Percentiles rank a stretch among this genome's conserved stretches.
Conservation (phyloP, 2,113 vertebrate species). For the Ciconia stormi region DNA sequence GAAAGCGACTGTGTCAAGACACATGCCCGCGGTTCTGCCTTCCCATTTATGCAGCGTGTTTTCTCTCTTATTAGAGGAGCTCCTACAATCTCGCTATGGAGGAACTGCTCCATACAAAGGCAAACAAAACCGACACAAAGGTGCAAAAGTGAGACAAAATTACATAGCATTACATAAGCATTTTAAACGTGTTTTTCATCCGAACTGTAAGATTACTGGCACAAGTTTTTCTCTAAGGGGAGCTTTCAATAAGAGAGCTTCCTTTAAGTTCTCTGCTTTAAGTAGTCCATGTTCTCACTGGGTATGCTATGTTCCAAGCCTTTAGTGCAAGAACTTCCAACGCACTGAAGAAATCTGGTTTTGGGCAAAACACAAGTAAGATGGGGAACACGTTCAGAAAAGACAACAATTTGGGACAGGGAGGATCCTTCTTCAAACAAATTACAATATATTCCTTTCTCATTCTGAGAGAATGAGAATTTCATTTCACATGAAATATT, state of each 20-base stretch:
- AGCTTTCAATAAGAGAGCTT: not conserved
- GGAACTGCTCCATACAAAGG: not conserved
- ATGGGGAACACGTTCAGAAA: rapidly evolving
- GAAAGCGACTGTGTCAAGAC: not conserved
- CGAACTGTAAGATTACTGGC: not conserved
- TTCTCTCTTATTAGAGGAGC: no score
- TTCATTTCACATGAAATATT: rapidly evolving
- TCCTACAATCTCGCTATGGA: rapidly evolving
- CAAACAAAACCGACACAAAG: not conserved
- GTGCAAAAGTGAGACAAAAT: not conserved
- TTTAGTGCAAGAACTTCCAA: not conserved
- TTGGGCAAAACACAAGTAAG: not conserved
- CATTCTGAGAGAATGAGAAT: no score
- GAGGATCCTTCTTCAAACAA: not conserved
- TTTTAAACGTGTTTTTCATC: not conserved
- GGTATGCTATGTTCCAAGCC: not conserved
- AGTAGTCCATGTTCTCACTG: not conserved
- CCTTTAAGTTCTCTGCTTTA: not conserved
- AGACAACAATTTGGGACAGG: not conserved
- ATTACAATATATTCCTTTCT: not conserved
- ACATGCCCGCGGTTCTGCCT: not conserved
- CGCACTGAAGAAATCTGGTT: not conserved
- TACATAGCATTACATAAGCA: rapidly evolving
- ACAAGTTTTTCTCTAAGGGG: not conserved
- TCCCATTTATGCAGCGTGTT: rapidly evolving